Base-by-base conservation (phyloP, 2,113 vertebrate genomes). In the Nerophis lumbriciformis region DNA sequence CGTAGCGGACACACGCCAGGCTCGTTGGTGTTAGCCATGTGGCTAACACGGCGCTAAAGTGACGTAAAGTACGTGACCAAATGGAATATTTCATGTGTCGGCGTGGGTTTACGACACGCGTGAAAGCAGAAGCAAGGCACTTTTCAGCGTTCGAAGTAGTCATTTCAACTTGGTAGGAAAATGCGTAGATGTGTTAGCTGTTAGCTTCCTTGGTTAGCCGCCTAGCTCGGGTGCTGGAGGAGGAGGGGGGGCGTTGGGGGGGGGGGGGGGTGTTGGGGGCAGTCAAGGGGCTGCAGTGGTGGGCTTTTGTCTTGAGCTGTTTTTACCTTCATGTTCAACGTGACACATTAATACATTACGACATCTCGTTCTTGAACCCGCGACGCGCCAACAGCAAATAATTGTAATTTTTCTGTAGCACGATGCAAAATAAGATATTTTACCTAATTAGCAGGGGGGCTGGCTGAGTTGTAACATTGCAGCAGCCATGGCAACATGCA, bases 251-350 rank as follows among this genome's bases (percentile, higher is more conserved):
- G n/a, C n/a, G n/a, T n/a, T n/a, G n/a, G n/a, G 12, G 53, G 49
- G 59, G 57, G 59, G 57, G 56, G 85, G 79, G 76, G 65, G 8
- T 70, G 68, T 9, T 68, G 66, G 81, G 80, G 83, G 82, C 80
- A 82, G 70, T 39, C 48, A 66, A 70, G 80, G 79, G 79, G 80
- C 84, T 87, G 83, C 87, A 79, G 81, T 76, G 55, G 16, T 44
- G 84, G 73, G 85, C 87, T 89, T 88, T 89, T 89, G 87, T 89
- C 80, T 89, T 79, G 61, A 78, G 69, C 66, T 51, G 2, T 59
- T 57, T 57, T 57, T 44, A 16, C 38, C 37, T 49, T 60, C 63
- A 6, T 71, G 55, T 62, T 66, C 21, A 58, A 63, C 68, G 64
- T 71, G 47, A 16, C 64, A 35, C 59, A 9, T 68, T 36, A 75